These are phyloP conservation scores for Sinocyclocheilus rhinocerous DNA, from an alignment of 2,113 vertebrate genomes.

Conservation along the genomic window DNA sequence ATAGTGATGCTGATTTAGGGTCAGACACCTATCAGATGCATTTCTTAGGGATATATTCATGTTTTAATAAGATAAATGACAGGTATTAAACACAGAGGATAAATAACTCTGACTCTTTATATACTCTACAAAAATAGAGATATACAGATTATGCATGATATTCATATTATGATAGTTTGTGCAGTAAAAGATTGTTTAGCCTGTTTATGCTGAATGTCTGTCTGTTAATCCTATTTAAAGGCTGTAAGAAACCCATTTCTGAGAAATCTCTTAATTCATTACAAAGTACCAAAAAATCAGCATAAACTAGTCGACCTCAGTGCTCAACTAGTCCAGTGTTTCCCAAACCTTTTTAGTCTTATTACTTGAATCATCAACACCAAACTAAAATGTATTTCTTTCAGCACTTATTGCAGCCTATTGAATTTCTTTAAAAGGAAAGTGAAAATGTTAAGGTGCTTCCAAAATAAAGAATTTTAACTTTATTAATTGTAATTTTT, in stretches of 20 bases:
- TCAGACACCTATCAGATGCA: not conserved
- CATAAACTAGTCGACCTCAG: too few species aligned
- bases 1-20: not conserved
- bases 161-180: not conserved
- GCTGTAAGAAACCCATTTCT: not conserved
- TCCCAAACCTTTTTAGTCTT: not conserved
- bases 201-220: not conserved
- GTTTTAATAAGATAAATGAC: not conserved
- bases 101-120: not conserved
- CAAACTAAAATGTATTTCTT: not conserved
- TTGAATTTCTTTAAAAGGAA: not conserved
- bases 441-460: not conserved
- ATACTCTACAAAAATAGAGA: not conserved
- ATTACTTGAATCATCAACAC: not conserved
- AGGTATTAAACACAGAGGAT: not conserved
- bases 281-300: too few species aligned
- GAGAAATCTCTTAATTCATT: too few species aligned
- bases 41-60: not conserved
- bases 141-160: not conserved
- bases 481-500: not conserved
- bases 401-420: not conserved
- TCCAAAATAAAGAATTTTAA: not conserved
- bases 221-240: not conserved
- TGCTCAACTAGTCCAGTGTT: too few species aligned
- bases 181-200: not conserved